Percentiles rank a stretch among this genome's conserved stretches.
These are phyloP conservation scores for Brachyalestes nurse DNA, from an alignment of 2,797 vertebrate species.

Conservation along the genomic window DNA sequence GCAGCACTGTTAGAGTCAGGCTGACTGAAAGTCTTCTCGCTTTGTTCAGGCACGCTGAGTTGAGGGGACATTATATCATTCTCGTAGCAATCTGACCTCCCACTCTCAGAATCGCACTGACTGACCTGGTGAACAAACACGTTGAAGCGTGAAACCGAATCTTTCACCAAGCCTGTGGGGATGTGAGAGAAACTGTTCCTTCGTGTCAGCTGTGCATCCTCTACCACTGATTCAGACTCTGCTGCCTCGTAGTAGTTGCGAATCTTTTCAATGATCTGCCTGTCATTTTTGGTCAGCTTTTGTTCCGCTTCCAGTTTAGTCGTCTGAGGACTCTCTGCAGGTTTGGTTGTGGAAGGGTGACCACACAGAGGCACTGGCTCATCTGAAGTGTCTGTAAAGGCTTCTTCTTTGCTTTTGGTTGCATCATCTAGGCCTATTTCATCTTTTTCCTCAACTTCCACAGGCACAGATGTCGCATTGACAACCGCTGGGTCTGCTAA, in stretches of 20 bases:
- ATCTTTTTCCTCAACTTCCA: conserved; percentile 14
- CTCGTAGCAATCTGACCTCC: conserved; percentile 37
- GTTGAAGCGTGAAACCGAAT: conserved; percentile 77
- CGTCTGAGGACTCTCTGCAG: conserved; percentile 18
- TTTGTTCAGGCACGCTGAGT: conserved; percentile 18
- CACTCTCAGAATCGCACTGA: conserved; percentile 59
- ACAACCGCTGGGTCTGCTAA: conserved; percentile 25
- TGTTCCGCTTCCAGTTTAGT: conserved; percentile 54
- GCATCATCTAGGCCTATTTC: conserved; percentile 25
- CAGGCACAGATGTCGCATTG: not conserved
- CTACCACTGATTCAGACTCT: conserved; percentile 69
- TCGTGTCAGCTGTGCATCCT: conserved; percentile 55
- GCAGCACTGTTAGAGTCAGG: not conserved
- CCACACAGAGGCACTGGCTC: conserved; percentile 7
- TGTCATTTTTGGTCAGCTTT: conserved; percentile 73
- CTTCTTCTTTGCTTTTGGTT: conserved; percentile 21
- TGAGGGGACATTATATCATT: conserved; percentile 8
- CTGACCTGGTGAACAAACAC: conserved; percentile 63
- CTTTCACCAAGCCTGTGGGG: conserved; percentile 78
- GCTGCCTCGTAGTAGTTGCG: conserved; percentile 82
- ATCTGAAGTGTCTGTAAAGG: not conserved
- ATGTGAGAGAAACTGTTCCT: conserved; percentile 80
- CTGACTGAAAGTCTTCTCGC: conserved; percentile 18
- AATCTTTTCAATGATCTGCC: conserved; percentile 83
- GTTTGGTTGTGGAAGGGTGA: not conserved